Base-by-base conservation (phyloP, 2,888 invertebrate genomes). In the Lochmaea capreae region DNA sequence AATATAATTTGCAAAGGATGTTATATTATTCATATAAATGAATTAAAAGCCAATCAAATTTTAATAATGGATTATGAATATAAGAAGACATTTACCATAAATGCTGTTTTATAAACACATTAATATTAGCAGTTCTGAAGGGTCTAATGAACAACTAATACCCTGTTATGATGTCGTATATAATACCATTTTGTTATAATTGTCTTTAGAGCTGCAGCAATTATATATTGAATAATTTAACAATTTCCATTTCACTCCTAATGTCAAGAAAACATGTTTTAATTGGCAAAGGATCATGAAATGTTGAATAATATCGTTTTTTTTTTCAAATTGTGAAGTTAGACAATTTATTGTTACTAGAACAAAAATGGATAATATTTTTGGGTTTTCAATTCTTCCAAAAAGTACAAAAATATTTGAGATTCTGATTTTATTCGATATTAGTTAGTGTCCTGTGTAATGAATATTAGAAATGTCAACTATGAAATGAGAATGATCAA, bases 211-310 rank as follows among this genome's bases (percentile, higher is more conserved):
- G 67, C 22, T 26, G 58, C 66, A 33, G 72, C 59, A 72, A 72
- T 75, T 72, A 75, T 63, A 11, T 63, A 18, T 69, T 70, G 54
- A 67, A 70, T 72, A 72, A 63, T 62, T 75, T 42, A 73, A 65
- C 49, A 66, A 65, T 62, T 46, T 54, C 12, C 62, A 43, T 33
- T 63, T 39, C 62, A 72, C 52, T 73, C 61, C 52, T 68, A 12
- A 63, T 43, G 43, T 18, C 42, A 43, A 11, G n/a, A 6, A 11
- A 43, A 43, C 16, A 8, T n/a, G 62, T 43, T 63, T 18, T 43
- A 43, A 63, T 63, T 63, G 6, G 11, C 0, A 14, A 49, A 9
- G 8, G 2, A 14, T 52, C 2, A 52, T 52, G 1, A 52, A 16
- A 52, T 12, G 1, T 46, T 46, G 12, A 3, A 46, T 46, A 9